These are phyloP conservation scores for Catagonus wagneri DNA, from an alignment of 2,113 vertebrate genomes.

Conservation along the genomic window DNA sequence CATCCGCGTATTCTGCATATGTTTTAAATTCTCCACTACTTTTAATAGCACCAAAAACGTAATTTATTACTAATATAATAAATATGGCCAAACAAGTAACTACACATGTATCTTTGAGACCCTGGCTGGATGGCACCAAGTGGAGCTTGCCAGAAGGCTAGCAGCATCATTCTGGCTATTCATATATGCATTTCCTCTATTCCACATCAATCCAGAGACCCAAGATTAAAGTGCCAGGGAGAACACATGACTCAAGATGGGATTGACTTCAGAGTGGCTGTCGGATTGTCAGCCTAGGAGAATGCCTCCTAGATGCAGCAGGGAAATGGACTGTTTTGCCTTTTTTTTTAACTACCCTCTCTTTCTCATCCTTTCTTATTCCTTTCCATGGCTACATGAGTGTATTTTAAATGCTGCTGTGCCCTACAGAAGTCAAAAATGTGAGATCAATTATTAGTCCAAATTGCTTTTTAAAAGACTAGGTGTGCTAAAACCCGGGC, in stretches of 20 bases:
- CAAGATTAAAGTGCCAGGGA: background rate
- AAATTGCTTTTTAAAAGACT: constrained; percentile 8
- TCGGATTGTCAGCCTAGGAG: background rate
- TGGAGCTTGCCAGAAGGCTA: background rate
- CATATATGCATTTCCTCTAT: background rate
- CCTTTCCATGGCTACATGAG: background rate
- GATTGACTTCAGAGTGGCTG: background rate
- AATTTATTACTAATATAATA: background rate
- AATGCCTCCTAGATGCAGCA: background rate
- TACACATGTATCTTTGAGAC: background rate
- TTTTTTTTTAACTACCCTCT: background rate
- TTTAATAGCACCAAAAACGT: background rate
- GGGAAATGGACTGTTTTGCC: background rate
- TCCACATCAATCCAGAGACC: background rate
- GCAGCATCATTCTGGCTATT: background rate
- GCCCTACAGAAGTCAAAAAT: constrained; percentile 10
- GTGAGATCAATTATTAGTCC: background rate
- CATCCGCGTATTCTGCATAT: background rate
- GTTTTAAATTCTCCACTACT: constrained; percentile 5
- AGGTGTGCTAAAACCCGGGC: background rate
- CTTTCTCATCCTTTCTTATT: background rate
- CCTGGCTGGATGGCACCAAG: background rate
- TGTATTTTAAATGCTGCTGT: constrained; percentile 44
- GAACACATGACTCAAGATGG: background rate
- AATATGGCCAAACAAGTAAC: background rate